phyloP scores from a whole-genome alignment of 1,140 invertebrate genomes.

The Cyrtorhinus lividipennis region DNA sequence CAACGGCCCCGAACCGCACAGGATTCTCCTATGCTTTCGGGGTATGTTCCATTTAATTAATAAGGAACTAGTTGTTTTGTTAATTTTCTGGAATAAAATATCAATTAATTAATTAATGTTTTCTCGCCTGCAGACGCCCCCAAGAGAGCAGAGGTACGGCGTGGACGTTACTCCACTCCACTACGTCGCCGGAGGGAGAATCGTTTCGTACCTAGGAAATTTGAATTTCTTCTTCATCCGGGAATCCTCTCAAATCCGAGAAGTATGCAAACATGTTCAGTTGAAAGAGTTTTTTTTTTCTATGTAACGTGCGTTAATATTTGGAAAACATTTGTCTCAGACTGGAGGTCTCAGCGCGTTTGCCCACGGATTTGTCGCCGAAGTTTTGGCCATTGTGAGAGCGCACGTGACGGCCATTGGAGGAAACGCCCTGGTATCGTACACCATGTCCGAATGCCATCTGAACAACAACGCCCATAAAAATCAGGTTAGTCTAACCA shows the following conservation, averaged over 20 bases:
- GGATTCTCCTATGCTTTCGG: no score
- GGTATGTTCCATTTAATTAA: no score
- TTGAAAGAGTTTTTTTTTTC: constrained; percentile 10
- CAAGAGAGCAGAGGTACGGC: constrained; percentile 48
- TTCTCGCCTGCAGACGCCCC: constrained; percentile 39
- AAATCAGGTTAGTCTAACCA: constrained; percentile 60
- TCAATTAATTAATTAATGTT: no score
- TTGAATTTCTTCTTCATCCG: constrained; percentile 91
- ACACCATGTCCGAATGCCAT: constrained; percentile 82
- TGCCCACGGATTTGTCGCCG: constrained; percentile 82
- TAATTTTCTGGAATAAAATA: no score
- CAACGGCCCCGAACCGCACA: no score
- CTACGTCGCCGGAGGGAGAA: constrained; percentile 61
- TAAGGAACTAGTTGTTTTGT: no score
- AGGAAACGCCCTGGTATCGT: constrained; percentile 87
- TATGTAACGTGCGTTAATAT: no score
- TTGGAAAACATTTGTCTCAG: constrained; percentile 33
- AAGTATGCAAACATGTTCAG: constrained; percentile 45
- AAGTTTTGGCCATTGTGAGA: constrained; percentile 77
- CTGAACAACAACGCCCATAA: constrained; percentile 85
- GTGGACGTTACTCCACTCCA: constrained; percentile 76
- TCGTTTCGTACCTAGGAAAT: constrained; percentile 78
- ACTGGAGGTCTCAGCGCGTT: constrained; percentile 83
- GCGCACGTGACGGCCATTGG: constrained; percentile 87
- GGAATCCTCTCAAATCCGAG: constrained; percentile 81